Percentiles rank a stretch among this genome's conserved stretches.
These are phyloP conservation scores for Drosophila trapezifrons DNA, from an alignment of 1,140 invertebrate genomes.

Conservation along the genomic window DNA sequence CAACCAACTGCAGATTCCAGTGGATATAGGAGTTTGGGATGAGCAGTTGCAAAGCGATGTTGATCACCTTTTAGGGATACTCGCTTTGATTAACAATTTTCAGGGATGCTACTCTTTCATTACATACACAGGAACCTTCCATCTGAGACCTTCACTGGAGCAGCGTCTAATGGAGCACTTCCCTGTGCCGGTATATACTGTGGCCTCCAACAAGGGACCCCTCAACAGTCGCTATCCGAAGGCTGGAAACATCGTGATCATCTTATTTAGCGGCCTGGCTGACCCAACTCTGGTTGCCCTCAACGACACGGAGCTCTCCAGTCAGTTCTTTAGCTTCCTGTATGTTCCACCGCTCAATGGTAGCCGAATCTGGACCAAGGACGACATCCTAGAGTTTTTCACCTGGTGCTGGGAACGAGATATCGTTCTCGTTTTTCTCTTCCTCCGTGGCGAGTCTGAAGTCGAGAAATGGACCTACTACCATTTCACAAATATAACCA, in stretches of 20 bases:
- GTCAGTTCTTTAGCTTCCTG: background rate
- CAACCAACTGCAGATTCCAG: background rate
- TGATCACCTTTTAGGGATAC: background rate
- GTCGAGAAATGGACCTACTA: background rate
- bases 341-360: background rate
- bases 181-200: background rate
- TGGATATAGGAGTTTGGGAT: background rate
- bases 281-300: background rate
- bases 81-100: too few species aligned
- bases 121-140: background rate
- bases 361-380: accelerated
- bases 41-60: background rate
- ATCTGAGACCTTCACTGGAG: background rate
- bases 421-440: background rate
- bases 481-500: background rate
- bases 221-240: background rate
- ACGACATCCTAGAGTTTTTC: background rate
- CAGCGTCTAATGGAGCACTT: constrained; percentile 4
- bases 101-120: background rate
- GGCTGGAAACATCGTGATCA: background rate
- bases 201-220: background rate
- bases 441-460: background rate
- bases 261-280: background rate
- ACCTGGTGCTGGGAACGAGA: background rate
- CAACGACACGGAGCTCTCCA: background rate